These are phyloP conservation scores for Spea multiplicata DNA, from an alignment of 2,113 vertebrate genomes.

Conservation along the genomic window DNA sequence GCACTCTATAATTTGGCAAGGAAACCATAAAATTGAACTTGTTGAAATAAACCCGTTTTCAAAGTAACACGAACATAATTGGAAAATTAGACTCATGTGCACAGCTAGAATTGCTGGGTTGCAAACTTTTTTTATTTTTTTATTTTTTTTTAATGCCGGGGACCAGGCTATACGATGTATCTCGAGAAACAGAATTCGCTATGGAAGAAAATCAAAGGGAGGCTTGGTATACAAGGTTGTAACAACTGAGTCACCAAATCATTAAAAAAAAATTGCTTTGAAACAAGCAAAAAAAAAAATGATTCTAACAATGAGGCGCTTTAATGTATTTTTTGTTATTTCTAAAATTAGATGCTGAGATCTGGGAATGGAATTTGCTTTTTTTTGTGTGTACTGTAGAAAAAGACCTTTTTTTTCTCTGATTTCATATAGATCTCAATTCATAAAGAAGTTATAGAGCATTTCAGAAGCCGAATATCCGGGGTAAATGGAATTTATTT, in stretches of 20 bases:
- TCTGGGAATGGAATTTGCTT: background rate
- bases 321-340: constrained; percentile 18
- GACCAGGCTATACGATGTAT: constrained; percentile 16
- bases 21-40: constrained; percentile 47
- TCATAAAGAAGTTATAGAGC: too few species aligned
- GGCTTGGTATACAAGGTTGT: background rate
- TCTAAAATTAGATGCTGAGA: constrained; percentile 14
- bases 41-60: constrained; percentile 48
- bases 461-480: too few species aligned
- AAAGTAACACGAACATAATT: constrained; percentile 48
- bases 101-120: constrained; percentile 13
- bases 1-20: constrained; percentile 48
- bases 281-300: constrained; percentile 12
- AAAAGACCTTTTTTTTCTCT: too few species aligned
- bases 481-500: too few species aligned
- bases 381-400: background rate
- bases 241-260: background rate
- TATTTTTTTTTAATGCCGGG: constrained; percentile 1
- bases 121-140: background rate
- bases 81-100: constrained; percentile 47
- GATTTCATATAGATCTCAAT: too few species aligned
- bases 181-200: constrained; percentile 25
- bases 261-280: background rate
- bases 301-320: background rate
- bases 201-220: constrained; percentile 35